Conservation (phyloP, 2,888 invertebrate species). For the Trachelus tabidus region DNA sequence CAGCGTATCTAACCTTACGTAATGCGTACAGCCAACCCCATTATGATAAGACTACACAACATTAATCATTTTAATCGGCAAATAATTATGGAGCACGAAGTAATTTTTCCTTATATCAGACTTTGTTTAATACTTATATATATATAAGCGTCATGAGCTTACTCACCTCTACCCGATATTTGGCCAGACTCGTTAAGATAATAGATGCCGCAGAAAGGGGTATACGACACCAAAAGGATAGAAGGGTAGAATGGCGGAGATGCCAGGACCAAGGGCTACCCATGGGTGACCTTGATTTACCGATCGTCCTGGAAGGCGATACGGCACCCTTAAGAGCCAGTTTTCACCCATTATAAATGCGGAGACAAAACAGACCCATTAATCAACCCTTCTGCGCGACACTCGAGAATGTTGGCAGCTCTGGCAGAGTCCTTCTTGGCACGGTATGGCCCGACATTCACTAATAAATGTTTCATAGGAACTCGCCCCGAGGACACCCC, state of each 20-base stretch:
- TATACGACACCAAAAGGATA: neutral
- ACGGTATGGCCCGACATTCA: slow-evolving; percentile 26
- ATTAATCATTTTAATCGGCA: neutral
- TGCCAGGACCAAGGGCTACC: neutral
- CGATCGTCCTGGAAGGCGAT: neutral
- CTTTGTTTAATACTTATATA: neutral
- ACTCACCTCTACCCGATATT: neutral
- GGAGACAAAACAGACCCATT: slow-evolving; percentile 34
- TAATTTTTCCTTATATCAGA: neutral
- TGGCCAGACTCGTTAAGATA: neutral
- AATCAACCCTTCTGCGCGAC: slow-evolving; percentile 37
- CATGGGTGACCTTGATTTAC: neutral
- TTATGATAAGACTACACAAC: neutral
- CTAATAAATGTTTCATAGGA: slow-evolving; percentile 50
- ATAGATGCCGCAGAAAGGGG: neutral
- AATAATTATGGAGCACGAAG: neutral
- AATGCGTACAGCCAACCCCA: neutral
- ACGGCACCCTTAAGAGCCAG: slow-evolving; percentile 12
- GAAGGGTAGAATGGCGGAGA: neutral
- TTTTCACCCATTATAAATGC: slow-evolving; percentile 34
- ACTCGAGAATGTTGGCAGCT: slow-evolving; percentile 18
- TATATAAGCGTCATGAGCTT: neutral
- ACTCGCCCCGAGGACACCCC: slow-evolving; percentile 25
- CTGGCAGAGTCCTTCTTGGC: neutral
- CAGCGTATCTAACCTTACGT: neutral